phyloP scores from a whole-genome alignment of 2,113 vertebrate genomes.

The Platysternon megacephalum region DNA sequence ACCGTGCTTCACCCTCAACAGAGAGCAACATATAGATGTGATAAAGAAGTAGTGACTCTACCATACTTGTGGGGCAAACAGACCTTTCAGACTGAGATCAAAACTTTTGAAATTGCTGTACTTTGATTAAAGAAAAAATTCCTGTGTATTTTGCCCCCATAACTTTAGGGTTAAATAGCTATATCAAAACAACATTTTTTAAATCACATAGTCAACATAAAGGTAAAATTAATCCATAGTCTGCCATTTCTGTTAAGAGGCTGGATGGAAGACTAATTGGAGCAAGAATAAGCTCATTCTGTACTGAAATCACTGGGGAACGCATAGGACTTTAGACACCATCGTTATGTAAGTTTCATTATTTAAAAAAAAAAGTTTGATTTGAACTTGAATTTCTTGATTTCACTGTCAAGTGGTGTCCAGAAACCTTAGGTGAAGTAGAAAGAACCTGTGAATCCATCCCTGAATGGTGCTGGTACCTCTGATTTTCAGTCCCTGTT shows the following conservation, averaged over 20 bases:
- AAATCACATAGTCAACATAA: neutral
- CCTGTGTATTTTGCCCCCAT: neutral
- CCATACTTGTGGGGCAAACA: neutral
- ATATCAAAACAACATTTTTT: neutral
- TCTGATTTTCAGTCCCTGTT: no score
- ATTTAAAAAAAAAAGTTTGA: neutral
- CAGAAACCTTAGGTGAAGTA: neutral
- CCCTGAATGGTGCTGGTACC: neutral
- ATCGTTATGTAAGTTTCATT: neutral
- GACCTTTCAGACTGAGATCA: neutral
- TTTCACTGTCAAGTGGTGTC: neutral
- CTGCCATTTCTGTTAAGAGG: neutral
- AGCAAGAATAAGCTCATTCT: neutral
- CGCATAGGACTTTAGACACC: neutral
- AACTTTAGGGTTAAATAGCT: neutral
- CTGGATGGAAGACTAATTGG: neutral
- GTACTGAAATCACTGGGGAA: neutral
- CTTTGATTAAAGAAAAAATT: neutral
- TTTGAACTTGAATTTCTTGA: neutral
- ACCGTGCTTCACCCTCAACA: neutral
- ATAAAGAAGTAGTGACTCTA: neutral
- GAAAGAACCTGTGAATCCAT: neutral
- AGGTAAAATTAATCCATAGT: neutral
- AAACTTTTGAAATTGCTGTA: neutral
- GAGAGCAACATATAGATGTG: neutral